These are phyloP conservation scores for Astyanax mexicanus DNA, from an alignment of 2,797 vertebrate genomes.

Conservation along the genomic window DNA sequence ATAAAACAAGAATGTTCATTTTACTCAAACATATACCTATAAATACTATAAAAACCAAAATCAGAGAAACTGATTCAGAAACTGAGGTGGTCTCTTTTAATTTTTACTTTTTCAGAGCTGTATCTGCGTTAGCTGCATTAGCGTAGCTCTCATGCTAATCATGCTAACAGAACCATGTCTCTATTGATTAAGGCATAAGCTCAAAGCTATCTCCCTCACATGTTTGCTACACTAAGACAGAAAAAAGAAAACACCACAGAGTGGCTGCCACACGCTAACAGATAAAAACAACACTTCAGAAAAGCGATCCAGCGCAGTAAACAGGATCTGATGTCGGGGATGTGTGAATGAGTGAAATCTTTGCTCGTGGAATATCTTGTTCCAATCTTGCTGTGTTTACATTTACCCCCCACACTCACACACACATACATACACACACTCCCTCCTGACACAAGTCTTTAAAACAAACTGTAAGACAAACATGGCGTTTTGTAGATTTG, in stretches of 20 bases:
- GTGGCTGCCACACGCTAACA: constrained; percentile 11
- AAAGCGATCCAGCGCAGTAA: not conserved
- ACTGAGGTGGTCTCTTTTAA: too few relatives aligned
- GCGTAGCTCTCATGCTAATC: constrained; percentile 29
- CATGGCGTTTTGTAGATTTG: not conserved
- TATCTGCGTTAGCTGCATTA: not conserved
- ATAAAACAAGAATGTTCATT: too few relatives aligned
- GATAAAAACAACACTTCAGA: not conserved
- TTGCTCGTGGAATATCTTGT: constrained; percentile 4
- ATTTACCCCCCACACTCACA: not conserved
- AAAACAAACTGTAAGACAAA: constrained; percentile 26
- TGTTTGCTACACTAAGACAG: not conserved
- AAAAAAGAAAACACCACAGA: not conserved
- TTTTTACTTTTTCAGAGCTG: too few relatives aligned
- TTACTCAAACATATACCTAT: too few relatives aligned
- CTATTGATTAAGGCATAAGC: constrained; percentile 33
- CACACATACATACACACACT: too few relatives aligned
- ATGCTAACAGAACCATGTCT: constrained; percentile 31
- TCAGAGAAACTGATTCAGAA: too few relatives aligned
- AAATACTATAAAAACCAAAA: too few relatives aligned
- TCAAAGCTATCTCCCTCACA: constrained; percentile 19
- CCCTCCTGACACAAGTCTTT: not conserved
- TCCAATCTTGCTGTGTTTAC: constrained; percentile 13
- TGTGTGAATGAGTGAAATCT: constrained; percentile 21
- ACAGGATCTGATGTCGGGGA: constrained; percentile 21